A percentile compares a stretch with the other conserved stretches of the same genome.
These are phyloP conservation scores for Hyalella azteca DNA, from an alignment of 2,888 invertebrate genomes.

Conservation along the genomic window DNA sequence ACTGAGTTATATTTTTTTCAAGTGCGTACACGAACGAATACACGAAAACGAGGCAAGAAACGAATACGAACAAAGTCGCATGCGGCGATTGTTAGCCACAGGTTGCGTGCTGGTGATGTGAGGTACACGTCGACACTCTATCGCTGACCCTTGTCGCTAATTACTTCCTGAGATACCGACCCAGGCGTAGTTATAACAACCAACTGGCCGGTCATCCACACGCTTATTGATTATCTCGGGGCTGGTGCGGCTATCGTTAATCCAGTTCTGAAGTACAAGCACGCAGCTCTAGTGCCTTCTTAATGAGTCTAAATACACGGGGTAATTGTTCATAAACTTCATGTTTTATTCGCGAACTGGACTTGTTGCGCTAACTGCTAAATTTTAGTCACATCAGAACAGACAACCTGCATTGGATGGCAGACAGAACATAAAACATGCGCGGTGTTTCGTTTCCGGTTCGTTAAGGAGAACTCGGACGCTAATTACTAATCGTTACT, in stretches of 20 bases:
- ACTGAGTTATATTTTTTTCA: no score
- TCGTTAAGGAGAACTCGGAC: no score
- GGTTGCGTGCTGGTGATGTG: constrained; percentile 24
- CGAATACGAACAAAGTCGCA: no score
- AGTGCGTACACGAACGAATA: no score
- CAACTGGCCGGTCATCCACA: constrained; percentile 4
- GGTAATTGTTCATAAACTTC: neutral
- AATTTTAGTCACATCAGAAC: no score
- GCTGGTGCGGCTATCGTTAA: neutral
- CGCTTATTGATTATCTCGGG: neutral
- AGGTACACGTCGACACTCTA: constrained; percentile 2
- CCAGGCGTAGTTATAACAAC: constrained; percentile 14
- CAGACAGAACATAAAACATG: no score
- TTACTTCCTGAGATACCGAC: constrained; percentile 21
- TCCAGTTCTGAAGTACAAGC: neutral
- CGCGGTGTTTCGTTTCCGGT: no score
- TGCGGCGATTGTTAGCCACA: no score
- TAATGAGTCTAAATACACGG: neutral
- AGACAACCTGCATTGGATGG: no score
- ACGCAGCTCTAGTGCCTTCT: neutral
- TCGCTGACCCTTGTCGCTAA: constrained; percentile 26
- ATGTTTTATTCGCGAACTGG: constrained; percentile 4
- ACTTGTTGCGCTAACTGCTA: no score
- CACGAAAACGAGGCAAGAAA: no score
- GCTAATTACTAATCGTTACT: no score